These are phyloP conservation scores for Microcebus tavaratra DNA, from an alignment of 2,113 vertebrate species.

Conservation along the genomic window DNA sequence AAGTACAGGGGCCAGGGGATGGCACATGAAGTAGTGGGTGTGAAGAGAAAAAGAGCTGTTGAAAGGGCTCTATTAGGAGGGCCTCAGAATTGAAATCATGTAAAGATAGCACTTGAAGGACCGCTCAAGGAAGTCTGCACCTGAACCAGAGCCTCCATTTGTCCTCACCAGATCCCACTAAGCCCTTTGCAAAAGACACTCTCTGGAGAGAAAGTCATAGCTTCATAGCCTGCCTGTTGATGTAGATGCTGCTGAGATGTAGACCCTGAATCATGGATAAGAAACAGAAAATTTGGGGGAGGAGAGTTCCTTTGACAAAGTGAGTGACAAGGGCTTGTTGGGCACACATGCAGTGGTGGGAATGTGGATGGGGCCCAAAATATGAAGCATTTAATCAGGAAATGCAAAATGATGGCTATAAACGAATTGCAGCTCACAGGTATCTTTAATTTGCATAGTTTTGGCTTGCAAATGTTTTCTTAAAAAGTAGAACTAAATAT, in stretches of 20 bases:
- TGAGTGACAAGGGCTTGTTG: background rate
- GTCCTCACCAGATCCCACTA: background rate
- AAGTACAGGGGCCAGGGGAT: background rate
- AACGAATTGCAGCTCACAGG: background rate
- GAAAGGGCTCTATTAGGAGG: background rate
- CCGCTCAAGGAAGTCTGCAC: background rate
- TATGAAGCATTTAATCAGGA: background rate
- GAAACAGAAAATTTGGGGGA: background rate
- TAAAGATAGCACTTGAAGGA: background rate
- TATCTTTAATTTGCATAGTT: background rate
- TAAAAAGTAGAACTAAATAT: background rate
- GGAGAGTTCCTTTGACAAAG: background rate
- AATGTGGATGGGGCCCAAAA: background rate
- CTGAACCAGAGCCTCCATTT: background rate
- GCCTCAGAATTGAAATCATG: background rate
- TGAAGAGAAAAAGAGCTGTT: background rate
- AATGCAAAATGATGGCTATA: background rate
- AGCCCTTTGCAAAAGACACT: background rate
- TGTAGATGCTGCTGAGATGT: background rate
- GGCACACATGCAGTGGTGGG: fast-evolving
- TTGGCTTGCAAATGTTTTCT: background rate
- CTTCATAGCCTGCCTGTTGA: background rate
- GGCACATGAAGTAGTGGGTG: too few relatives aligned
- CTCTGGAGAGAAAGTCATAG: background rate
- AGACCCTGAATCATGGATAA: background rate